These are phyloP conservation scores for Malurus melanocephalus DNA, from an alignment of 2,113 vertebrate genomes.

Conservation along the genomic window DNA sequence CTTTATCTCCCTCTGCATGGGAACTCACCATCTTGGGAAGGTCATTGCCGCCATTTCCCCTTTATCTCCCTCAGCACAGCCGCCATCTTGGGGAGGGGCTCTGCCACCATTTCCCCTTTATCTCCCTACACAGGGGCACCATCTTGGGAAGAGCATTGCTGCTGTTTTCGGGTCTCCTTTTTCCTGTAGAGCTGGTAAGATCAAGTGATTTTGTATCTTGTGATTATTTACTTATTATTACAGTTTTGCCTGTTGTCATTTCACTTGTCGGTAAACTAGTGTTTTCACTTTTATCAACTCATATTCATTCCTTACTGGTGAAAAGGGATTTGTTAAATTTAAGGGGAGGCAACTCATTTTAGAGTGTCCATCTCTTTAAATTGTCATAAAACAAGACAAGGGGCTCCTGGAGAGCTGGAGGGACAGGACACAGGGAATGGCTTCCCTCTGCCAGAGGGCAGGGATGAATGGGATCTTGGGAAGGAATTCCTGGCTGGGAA, in stretches of 20 bases:
- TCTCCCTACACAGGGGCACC: rapidly evolving
- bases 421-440: not conserved
- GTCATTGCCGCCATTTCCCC: no score
- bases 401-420: not conserved
- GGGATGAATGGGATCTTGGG: rapidly evolving
- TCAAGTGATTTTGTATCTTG: not conserved
- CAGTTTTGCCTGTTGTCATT: not conserved
- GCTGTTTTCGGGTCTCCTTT: not conserved
- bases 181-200: rapidly evolving
- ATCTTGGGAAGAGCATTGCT: not conserved
- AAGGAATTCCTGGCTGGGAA: not conserved
- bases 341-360: not conserved
- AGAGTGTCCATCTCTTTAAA: not conserved
- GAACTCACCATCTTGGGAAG: no score
- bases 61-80: no score
- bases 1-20: no score
- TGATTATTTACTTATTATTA: not conserved
- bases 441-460: not conserved
- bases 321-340: not conserved
- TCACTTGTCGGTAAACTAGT: not conserved
- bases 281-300: not conserved
- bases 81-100: no score
- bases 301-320: not conserved
- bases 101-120: not conserved
- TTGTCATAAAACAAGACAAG: not conserved